Base-by-base conservation (phyloP, 2,888 invertebrate species). In the Plebejus argus region DNA sequence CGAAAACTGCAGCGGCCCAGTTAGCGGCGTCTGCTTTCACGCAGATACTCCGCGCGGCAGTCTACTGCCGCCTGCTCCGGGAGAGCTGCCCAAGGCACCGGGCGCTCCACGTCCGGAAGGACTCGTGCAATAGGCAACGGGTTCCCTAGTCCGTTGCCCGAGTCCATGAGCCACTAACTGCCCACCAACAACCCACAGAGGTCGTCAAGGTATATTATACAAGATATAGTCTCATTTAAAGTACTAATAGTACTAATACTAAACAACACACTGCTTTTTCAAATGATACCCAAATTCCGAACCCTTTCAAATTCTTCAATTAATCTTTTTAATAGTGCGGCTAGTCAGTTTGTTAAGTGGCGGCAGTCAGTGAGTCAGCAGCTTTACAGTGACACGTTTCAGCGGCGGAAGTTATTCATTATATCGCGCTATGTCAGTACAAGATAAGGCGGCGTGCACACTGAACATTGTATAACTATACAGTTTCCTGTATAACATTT, bases 331-430 rank as follows among this genome's bases (percentile, higher is more conserved):
- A 61, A 10, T 61, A 20, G 28, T 28, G 10, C 7, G 66, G 15
- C 28, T 61, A 28, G 61, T 45, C 15, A 35, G 71, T 20, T 56
- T 71, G 56, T 56, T 72, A 71, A 33, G 71, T 53, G 77, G 81
- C 76, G 81, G 81, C 80, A 78, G 79, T 81, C 79, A 80, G 81
- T 82, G 80, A 82, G 79, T 81, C 81, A 81, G 81, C 83, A 72
- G 81, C 78, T 81, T 83, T 86, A 85, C 82, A 83, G 82, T 85
- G 83, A 84, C 87, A 83, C 84, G 83, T 88, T 88, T 90, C 87
- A 88, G 80, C 89, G 80, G 78, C 88, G 90, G 91, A 91, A 91
- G 86, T 86, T 85, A 90, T 91, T 87, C 87, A 86, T 91, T 90
- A 90, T 84, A 84, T 84, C 83, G 82, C 83, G 85, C 84, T 86